Conservation (phyloP, 2,797 vertebrate species). For the Macropodus opercularis region DNA sequence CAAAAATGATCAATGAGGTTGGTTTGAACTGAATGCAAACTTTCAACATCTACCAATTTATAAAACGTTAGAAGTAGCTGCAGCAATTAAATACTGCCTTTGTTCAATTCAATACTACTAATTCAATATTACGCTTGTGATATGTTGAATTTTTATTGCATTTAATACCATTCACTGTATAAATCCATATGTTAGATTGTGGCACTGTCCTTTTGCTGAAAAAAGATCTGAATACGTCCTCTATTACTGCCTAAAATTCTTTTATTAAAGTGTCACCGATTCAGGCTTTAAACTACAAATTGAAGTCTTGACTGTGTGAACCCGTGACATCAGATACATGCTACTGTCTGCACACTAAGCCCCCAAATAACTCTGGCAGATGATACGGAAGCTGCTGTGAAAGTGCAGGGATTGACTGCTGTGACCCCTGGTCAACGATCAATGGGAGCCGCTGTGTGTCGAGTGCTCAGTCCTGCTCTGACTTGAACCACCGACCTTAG, state of each 20-base stretch:
- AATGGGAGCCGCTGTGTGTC: constrained; percentile 23
- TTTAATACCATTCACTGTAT: no score
- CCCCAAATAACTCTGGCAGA: constrained; percentile 26
- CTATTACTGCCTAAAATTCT: constrained; percentile 5
- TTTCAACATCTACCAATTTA: no score
- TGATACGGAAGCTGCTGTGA: constrained; percentile 26
- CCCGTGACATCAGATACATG: constrained; percentile 30
- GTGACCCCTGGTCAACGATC: constrained; percentile 33
- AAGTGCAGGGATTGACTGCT: constrained; percentile 51
- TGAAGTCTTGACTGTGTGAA: constrained; percentile 29
- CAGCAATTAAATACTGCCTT: no score
- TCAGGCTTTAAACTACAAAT: constrained; percentile 28
- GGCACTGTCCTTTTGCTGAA: neutral
- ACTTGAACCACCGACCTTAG: constrained; percentile 25
- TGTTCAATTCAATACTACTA: no score
- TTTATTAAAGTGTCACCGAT: constrained; percentile 30
- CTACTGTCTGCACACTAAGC: constrained; percentile 20
- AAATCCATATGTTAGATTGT: neutral
- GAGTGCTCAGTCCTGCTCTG: constrained; percentile 16
- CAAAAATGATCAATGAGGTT: no score
- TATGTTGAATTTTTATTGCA: neutral
- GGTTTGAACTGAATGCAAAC: no score
- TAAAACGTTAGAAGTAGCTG: no score
- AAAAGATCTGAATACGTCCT: constrained; percentile 1
- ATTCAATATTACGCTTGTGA: neutral